Evolutionary conservation across 2,888 invertebrate species (phyloP).

Genomic region (Agrenia bidenticulata): DNA sequence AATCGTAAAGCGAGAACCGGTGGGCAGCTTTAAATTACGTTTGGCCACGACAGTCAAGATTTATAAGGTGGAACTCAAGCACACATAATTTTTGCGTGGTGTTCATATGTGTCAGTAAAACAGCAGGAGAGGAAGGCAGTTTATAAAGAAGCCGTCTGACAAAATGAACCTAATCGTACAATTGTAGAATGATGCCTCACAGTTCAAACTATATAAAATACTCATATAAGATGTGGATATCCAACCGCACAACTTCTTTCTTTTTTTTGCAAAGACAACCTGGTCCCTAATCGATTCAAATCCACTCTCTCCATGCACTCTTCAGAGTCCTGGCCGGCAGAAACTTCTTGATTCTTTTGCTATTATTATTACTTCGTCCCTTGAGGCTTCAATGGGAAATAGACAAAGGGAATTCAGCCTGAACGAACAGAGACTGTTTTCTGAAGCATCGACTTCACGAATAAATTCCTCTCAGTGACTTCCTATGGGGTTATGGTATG

Average conservation of each 20-base stretch:
- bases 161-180: background rate
- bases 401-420: no score
- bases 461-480: no score
- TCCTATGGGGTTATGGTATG: no score
- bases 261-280: slow-evolving; percentile 5
- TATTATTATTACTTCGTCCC: background rate
- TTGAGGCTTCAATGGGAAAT: background rate
- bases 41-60: slow-evolving; percentile 39
- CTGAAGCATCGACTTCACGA: no score
- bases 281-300: slow-evolving; percentile 6
- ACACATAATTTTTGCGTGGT: slow-evolving; percentile 44
- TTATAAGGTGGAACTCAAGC: slow-evolving; percentile 38
- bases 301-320: no score
- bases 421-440: no score
- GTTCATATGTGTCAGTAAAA: slow-evolving; percentile 37
- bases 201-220: background rate
- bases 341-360: background rate
- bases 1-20: slow-evolving; percentile 1
- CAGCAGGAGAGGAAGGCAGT: slow-evolving; percentile 17
- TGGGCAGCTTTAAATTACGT: slow-evolving; percentile 18
- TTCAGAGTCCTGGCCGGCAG: background rate
- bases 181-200: no score
- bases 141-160: background rate
- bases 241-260: background rate
- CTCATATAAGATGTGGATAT: no score